Conservation (phyloP, 2,797 vertebrate species). For the Chelon auratus region DNA sequence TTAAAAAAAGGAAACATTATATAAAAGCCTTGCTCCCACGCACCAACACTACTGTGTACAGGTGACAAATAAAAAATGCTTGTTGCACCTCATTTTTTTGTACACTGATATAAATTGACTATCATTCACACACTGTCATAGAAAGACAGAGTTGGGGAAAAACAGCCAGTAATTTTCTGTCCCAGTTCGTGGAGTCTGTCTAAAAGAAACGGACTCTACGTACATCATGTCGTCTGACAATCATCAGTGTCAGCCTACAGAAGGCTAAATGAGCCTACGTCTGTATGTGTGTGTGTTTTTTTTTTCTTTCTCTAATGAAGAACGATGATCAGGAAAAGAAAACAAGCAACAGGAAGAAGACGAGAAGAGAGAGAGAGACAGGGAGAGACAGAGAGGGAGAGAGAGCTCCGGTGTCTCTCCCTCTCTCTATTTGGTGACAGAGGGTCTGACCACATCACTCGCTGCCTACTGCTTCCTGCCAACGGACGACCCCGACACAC, state of each 20-base stretch:
- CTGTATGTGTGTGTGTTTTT: constrained; percentile 11
- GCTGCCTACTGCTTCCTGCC: constrained; percentile 89
- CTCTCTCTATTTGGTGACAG: constrained; percentile 87
- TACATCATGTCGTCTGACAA: not conserved
- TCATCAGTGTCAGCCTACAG: constrained; percentile 20
- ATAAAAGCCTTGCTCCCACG: not conserved
- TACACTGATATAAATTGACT: no score
- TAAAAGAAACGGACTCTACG: not conserved
- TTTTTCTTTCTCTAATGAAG: constrained; percentile 54
- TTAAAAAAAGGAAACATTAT: not conserved
- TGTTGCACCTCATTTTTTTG: no score
- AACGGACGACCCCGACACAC: constrained; percentile 76
- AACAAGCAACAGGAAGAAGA: constrained; percentile 70
- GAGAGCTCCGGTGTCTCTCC: constrained; percentile 14
- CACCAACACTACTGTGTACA: no score
- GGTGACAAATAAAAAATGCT: no score
- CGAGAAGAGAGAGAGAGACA: constrained; percentile 32
- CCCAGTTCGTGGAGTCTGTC: not conserved
- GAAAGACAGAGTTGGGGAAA: not conserved
- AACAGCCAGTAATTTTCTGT: not conserved
- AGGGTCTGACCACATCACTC: constrained; percentile 94
- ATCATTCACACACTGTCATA: no score
- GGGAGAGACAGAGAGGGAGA: constrained; percentile 12
- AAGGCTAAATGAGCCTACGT: constrained; percentile 13
- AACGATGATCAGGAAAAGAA: constrained; percentile 67